Base-by-base conservation (phyloP, 2,888 invertebrate genomes). In the Hypselothyrea guttata region DNA sequence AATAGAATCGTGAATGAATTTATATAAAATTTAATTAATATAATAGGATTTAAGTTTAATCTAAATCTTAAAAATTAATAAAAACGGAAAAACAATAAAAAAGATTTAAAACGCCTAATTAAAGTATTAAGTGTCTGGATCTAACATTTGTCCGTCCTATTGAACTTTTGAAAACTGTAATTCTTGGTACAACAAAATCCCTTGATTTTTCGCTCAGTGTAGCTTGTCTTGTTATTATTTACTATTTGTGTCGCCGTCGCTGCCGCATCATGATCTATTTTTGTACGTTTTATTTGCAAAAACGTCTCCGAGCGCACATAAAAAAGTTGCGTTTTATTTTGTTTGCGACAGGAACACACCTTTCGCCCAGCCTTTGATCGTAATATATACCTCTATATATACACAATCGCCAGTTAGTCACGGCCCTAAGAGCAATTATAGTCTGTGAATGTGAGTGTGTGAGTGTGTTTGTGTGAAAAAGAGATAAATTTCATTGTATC, bases 241-340 rank as follows among this genome's bases (percentile, higher is more conserved):
- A 60, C 70, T 67, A 49, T 70, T 28, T 63, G 40, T 71, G 62
- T 52, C 55, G 63, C 56, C 45, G 75, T 65, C 74, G 68, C 59
- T 58, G 55, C 57, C 61, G 60, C 71, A 64, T 84, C 70, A 71
- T 76, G 85, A 78, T 78, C 83, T 84, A 86, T 84, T 84, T 84
- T 78, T 53, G 85, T 74, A 72, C 61, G 72, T 65, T 69, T 67
- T 60, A 69, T 74, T 79, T 83, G 85, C 85, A 61, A 75, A 74
- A 65, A 54, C 47, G 57, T 62, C 59, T 51, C 57, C 53, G 56
- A 61, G 60, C 58, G 59, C 31, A 64, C 58, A 67, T 66, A 70
- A 72, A 70, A 72, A 78, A 68, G 48, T 61, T 66, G 71, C 59
- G 68, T 73, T 75, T 83, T 68, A 73, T 78, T 78, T 64, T 73